A percentile compares a stretch with the other conserved stretches of the same genome.
phyloP scores from a whole-genome alignment of 2,797 vertebrate species.

The Heliangelus exortis region DNA sequence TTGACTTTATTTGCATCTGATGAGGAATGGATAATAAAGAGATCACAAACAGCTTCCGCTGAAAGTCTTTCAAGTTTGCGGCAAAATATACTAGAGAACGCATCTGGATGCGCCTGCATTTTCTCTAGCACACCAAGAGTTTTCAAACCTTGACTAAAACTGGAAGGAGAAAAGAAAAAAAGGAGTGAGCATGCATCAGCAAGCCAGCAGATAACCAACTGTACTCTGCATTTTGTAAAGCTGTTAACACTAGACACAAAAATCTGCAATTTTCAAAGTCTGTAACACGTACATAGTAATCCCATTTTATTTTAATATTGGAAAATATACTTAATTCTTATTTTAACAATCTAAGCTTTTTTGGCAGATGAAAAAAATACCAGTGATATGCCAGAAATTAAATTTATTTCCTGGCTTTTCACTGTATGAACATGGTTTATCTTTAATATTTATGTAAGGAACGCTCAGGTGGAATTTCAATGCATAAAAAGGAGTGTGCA shows the following conservation, averaged over 20 bases:
- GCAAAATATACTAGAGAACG: slow-evolving; percentile 85
- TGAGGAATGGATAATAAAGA: slow-evolving; percentile 81
- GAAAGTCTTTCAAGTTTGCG: slow-evolving; percentile 78
- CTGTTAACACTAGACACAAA: background rate
- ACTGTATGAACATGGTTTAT: background rate
- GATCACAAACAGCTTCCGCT: slow-evolving; percentile 76
- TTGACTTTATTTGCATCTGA: slow-evolving; percentile 70
- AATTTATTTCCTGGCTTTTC: background rate
- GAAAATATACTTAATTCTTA: background rate
- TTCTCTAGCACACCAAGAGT: slow-evolving; percentile 90
- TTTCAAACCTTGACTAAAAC: slow-evolving; percentile 90
- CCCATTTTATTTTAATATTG: background rate
- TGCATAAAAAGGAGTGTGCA: no score
- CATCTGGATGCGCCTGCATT: slow-evolving; percentile 85
- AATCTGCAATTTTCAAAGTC: background rate
- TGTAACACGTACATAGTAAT: background rate
- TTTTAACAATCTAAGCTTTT: background rate
- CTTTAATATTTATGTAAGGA: background rate
- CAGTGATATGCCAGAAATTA: background rate
- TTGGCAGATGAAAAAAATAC: background rate
- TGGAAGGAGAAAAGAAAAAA: slow-evolving; percentile 43
- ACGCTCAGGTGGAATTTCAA: background rate
- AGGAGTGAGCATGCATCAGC: background rate
- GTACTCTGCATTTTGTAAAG: background rate
- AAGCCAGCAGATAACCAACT: background rate